Evolutionary conservation across 2,113 vertebrate species (phyloP).

Genomic region (Xenopus tropicalis): UCB_Xtro_10.0 CM004444.2:99460501-99461000

Average conservation of each 20-base stretch:
- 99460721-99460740: constrained; percentile 80
- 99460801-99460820: constrained; percentile 54
- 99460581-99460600: constrained; percentile 80
- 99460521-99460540: constrained; percentile 75
- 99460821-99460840: constrained; percentile 56
- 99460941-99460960: constrained; percentile 41
- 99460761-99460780: constrained; percentile 83
- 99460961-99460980: not conserved
- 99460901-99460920: constrained; percentile 45
- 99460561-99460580: constrained; percentile 84
- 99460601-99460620: constrained; percentile 95
- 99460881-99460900: constrained; percentile 59
- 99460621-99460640: constrained; percentile 98
- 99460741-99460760: constrained; percentile 89
- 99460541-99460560: constrained; percentile 86
- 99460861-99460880: constrained; percentile 63
- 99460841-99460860: constrained; percentile 59
- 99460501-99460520: constrained; percentile 81
- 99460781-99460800: constrained; percentile 72
- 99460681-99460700: constrained; percentile 96
- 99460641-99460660: constrained; percentile 96
- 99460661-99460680: constrained; percentile 95
- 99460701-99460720: constrained; percentile 96
- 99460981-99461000: too few species aligned
- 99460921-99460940: constrained; percentile 44